These are phyloP conservation scores for Chaetodon trifascialis DNA, from an alignment of 2,113 vertebrate genomes.

Conservation along the genomic window DNA sequence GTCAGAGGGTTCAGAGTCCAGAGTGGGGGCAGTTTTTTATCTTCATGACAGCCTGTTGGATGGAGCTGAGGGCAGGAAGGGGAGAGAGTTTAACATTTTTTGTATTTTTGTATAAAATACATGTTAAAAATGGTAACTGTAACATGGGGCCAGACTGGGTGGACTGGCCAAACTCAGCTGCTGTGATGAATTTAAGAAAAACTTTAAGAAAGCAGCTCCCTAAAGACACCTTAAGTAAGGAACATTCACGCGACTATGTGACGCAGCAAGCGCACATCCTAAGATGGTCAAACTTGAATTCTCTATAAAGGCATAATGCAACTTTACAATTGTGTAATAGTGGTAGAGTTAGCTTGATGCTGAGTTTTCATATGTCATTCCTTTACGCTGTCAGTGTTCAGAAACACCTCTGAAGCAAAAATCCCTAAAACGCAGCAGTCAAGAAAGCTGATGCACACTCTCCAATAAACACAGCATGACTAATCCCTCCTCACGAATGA, in stretches of 20 bases:
- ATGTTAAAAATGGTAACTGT: background rate
- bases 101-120: no score
- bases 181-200: background rate
- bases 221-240: no score
- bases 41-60: no score
- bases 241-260: background rate
- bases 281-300: slow-evolving; percentile 16
- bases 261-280: background rate
- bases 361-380: slow-evolving; percentile 8
- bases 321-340: background rate
- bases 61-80: no score
- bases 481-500: slow-evolving; percentile 73
- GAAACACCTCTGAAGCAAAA: slow-evolving; percentile 55
- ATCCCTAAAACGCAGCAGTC: slow-evolving; percentile 59
- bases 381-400: slow-evolving; percentile 20
- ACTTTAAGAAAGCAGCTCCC: no score
- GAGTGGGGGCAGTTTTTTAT: no score
- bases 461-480: slow-evolving; percentile 63
- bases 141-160: background rate
- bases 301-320: background rate
- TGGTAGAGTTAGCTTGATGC: background rate
- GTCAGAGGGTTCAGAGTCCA: no score
- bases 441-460: slow-evolving; percentile 61
- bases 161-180: background rate
- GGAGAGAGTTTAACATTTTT: no score